Evolutionary conservation across 2,888 invertebrate species (phyloP), one percentile per base, ranked within the genome.

Genomic region (Toxonevra muliebris): DNA sequence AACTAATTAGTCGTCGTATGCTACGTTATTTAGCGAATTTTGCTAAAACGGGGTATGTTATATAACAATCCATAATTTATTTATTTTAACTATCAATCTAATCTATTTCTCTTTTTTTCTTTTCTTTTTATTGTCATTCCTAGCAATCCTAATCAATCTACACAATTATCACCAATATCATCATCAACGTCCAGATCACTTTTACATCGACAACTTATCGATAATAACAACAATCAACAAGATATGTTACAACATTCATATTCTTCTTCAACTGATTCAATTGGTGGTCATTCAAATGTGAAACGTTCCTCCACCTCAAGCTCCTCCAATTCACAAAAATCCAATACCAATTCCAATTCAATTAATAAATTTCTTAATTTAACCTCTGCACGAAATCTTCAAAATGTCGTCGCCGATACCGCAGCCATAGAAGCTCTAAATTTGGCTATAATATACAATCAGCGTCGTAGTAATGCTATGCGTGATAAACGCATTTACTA

Each of bases 21-120:
- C 90, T 95, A 77, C 92, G 92, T 80, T 95, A 93, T 86, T 89
- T 96, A 80, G 89, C 94, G 72, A 96, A 96, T 87, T 96, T 96
- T 80, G 93, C 92, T 71, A 90, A 91, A 85, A 91, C 92, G 71
- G 96, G 96, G 96, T 96, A 87, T 90, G 86, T 62, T 30, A 30
- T 30, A 30, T 30, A 30, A 30, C 30, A 30, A 9, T n/a, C 13
- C 53, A 43, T 13, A 52, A 65, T 13, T 3, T 17, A 17, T 53
- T 53, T 59, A 52, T 52, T 66, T 41, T 9, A 20, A 57, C 19
- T 30, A 4, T 1, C 2, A 12, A 9, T 17, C 42, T 17, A n/a
- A n/a, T n/a, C n/a, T n/a, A n/a, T n/a, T 41, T 48, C 1, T 65
- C 7, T 54, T 15, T 7, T 41, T 17, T 30, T 8, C 42, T 13